Conservation (phyloP, 2,113 vertebrate species). For the Desmodus rotundus region DNA sequence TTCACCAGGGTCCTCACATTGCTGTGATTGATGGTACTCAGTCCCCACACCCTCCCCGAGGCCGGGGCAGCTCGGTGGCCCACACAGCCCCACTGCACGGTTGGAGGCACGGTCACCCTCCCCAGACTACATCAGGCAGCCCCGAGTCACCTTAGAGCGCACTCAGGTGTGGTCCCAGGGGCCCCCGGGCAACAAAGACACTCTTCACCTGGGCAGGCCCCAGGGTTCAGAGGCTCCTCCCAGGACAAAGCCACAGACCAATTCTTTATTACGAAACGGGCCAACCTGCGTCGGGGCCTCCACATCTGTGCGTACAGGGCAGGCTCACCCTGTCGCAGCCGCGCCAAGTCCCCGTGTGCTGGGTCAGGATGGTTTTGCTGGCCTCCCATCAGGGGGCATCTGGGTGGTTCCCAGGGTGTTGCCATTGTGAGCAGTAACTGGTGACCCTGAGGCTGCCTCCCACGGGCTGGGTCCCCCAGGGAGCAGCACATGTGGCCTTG, state of each 20-base stretch:
- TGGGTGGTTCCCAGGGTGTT: too few species aligned
- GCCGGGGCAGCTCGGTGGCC: not conserved
- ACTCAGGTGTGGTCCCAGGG: not conserved
- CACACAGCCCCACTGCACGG: not conserved
- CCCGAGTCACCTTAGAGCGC: not conserved
- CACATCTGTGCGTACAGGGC: too few species aligned
- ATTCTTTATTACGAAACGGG: too few species aligned
- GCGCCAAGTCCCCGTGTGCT: too few species aligned
- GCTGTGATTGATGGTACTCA: accelerated
- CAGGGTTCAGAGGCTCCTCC: not conserved
- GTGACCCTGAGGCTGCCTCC: not conserved
- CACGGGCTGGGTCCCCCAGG: not conserved
- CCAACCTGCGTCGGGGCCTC: too few species aligned
- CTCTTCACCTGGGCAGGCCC: not conserved
- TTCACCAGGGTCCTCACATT: accelerated
- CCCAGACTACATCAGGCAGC: not conserved
- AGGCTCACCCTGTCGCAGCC: too few species aligned
- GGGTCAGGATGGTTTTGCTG: too few species aligned
- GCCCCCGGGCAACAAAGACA: accelerated
- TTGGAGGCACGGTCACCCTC: not conserved
- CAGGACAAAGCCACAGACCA: not conserved
- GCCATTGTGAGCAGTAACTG: too few species aligned
- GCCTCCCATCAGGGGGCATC: too few species aligned
- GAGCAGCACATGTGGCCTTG: accelerated
- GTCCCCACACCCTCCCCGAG: too few species aligned